Base-by-base conservation (phyloP, 2,888 invertebrate genomes). In the Protonemura montana region DNA sequence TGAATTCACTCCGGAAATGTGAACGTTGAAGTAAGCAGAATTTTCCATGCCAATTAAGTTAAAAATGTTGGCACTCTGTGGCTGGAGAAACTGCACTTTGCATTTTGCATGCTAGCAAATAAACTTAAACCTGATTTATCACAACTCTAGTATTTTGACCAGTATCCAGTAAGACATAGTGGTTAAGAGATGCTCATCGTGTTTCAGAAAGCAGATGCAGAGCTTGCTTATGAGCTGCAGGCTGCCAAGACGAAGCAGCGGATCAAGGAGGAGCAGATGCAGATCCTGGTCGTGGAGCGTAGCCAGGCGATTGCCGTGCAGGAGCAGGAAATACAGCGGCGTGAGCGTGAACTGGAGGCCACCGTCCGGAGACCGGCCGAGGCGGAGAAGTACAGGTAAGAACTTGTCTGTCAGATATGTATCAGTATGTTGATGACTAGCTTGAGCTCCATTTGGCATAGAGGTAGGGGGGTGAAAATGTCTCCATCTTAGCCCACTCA, bases 211-310 rank as follows among this genome's bases (percentile, higher is more conserved):
- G 98, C 98, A 82, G 98, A 98, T 92, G 98, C 98, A 13, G 98
- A 98, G 91, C 94, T 98, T 94, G 98, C 98, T 0, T 98, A 96
- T 90, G 97, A 97, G 90, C 91, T 98, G 87, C 98, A 98, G 93
- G 98, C 98, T 0, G 98, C 98, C 0, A 98, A 98, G 92, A 98
- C 98, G 0, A 97, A 98, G 89, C 98, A 99, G 90, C 94, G 97
- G 88, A 98, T 98, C 89, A 98, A 98, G 92, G 98, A 98, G 90
- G 99, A 99, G 91, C 96, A 98, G 90, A 99, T 99, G 98, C 98
- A 99, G 91, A 98, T 99, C 87, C 95, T 95, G 88, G 96, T 98
- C 0, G 96, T 98, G 30, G 98, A 98, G 91, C 94, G 98, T 86
- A 95, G 96, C 0, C 98, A 98, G 91, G 97, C 98, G 92, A 98